Base-by-base conservation (phyloP, 2,797 vertebrate genomes). In the Micrastur ruficollis region DNA sequence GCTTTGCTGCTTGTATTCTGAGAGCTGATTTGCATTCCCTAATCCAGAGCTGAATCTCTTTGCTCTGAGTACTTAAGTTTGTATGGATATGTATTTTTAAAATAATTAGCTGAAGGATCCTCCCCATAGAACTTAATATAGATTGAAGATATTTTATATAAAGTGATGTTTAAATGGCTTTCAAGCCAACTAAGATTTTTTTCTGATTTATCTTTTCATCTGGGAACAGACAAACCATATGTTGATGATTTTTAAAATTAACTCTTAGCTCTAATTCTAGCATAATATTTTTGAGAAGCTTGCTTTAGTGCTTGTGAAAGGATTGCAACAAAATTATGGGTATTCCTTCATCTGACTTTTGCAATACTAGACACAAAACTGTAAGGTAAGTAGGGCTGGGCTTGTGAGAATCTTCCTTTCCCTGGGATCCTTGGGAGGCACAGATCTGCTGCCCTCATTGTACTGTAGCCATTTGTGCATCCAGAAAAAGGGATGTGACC, bases 1-100 rank as follows among this genome's bases (percentile, higher is more conserved):
- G 93, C 88, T 96, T 96, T 96, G 65, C 84, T 73, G 50, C 67
- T 94, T 92, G 47, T 95, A 90, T 75, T 95, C 73, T 75, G 70
- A 85, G 52, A 91, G 47, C 47, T 90, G 71, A 97, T 97, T 96
- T 95, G 89, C 95, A 96, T 97, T 96, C 81, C 90, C 47, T 96
- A 97, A 97, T 95, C 81, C 88, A 72, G 72, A 94, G 61, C 65
- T 80, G 93, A 96, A 96, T 94, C 89, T 85, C 92, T 91, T 91
- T 93, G 71, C 79, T 91, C 49, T 32, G 9, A 74, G 56, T 88
- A 61, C 91, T 97, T 94, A 86, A 2, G 29, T 87, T 90, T 90
- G 76, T 79, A 93, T 68, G 40, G 79, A 59, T 90, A 92, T 26
- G 19, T 83, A 79, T 85, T 92, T 93, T 89, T 65, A n/a, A 90